phyloP scores from a whole-genome alignment of 2,888 invertebrate genomes.

The Campoplex nolae region DNA sequence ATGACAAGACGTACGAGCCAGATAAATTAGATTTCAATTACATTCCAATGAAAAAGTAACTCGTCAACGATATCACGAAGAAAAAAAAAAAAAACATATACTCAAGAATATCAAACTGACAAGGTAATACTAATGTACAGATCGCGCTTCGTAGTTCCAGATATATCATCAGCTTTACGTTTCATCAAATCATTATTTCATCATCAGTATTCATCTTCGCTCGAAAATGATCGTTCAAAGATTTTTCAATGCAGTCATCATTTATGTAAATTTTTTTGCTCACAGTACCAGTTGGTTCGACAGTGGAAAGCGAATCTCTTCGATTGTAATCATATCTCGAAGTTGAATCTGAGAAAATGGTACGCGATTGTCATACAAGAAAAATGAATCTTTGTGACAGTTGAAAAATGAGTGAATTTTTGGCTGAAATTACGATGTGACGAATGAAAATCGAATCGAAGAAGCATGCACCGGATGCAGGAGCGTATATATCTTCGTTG shows the following conservation, averaged over 20 bases:
- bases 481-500: too few relatives aligned
- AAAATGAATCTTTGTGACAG: neutral
- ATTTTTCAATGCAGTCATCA: neutral
- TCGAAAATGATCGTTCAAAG: neutral
- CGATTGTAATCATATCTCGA: neutral
- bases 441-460: neutral
- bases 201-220: too few relatives aligned
- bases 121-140: neutral
- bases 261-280: neutral
- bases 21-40: constrained; percentile 33
- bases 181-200: neutral
- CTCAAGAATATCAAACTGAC: neutral
- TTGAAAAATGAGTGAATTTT: neutral
- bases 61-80: neutral
- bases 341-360: neutral
- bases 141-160: neutral
- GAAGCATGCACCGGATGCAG: neutral
- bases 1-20: constrained; percentile 41
- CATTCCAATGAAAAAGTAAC: neutral
- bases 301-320: neutral
- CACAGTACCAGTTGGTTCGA: neutral
- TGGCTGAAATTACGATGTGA: neutral
- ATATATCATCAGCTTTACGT: neutral
- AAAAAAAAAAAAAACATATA: neutral
- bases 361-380: neutral